Evolutionary conservation across 2,888 invertebrate species (phyloP), one percentile per base, ranked within the genome.

Genomic region (Platynereis dumerilii): DNA sequence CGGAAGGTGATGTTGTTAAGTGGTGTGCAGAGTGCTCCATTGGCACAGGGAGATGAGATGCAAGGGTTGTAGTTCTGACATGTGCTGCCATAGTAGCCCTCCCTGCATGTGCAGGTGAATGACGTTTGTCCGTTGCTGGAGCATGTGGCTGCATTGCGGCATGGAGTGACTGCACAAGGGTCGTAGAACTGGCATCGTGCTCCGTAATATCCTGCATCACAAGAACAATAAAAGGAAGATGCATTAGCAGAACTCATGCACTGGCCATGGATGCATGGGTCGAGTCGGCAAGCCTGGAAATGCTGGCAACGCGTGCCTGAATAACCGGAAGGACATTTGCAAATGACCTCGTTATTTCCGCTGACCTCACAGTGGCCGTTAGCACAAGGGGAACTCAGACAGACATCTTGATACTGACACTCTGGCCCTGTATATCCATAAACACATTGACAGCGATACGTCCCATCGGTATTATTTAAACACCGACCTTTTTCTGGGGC

Each of bases 41-140:
- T 70, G 28, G 57, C n/a, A 48, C 72, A 72, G 1, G 69, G 69
- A 44, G 59, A 52, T 26, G 39, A 55, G 24, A 57, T 55, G 54
- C 71, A 71, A 17, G 66, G 68, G 58, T 70, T 67, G 58, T 60
- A 69, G 54, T 29, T 54, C 52, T 55, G 27, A 64, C 94, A 94
- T 78, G 89, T 88, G 34, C 39, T 27, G 44, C 71, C 73, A 57
- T 66, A 68, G 55, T 65, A 72, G n/a, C 73, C 73, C 1, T 1
- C 17, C 17, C 48, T 48, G 52, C 60, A 60, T 29, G 28, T 53
- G 53, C 60, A 60, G n/a, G 54, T 58, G 39, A 58, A 64, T 20
- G 57, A 54, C 1, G 12, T 26, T 22, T 66, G 45, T 7, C 65
- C 53, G 7, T 54, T 55, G n/a, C 58, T 62, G 7, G 59, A 20